These are phyloP conservation scores for Nemotelus nigrinus DNA, from an alignment of 2,888 invertebrate species.

Conservation along the genomic window DNA sequence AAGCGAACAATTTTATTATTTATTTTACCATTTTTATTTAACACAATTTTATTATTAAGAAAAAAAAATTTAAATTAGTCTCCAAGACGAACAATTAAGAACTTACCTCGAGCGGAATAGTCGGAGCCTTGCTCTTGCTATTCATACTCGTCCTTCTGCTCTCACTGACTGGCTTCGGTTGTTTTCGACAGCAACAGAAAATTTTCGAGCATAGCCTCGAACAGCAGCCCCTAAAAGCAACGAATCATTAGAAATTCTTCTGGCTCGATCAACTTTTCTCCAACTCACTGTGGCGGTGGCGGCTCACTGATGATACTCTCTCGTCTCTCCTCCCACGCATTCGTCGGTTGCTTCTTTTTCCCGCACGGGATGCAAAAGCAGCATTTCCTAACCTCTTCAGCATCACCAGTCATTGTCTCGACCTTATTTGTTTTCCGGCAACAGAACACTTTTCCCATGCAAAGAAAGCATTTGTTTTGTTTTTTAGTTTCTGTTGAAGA, in stretches of 20 bases:
- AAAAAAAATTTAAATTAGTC: background rate
- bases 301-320: slow-evolving; percentile 70
- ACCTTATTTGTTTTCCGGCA: slow-evolving; percentile 64
- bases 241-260: slow-evolving; percentile 5
- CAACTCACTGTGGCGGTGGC: slow-evolving; percentile 58
- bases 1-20: slow-evolving; percentile 49
- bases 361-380: slow-evolving; percentile 64
- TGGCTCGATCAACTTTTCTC: background rate
- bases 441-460: slow-evolving; percentile 62
- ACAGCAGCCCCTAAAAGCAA: slow-evolving; percentile 60
- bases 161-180: slow-evolving; percentile 64
- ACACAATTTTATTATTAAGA: background rate
- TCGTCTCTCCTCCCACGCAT: slow-evolving; percentile 65
- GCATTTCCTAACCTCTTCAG: slow-evolving; percentile 59
- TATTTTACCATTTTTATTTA: background rate
- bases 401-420: slow-evolving; percentile 58
- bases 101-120: slow-evolving; percentile 71
- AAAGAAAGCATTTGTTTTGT: slow-evolving; percentile 60
- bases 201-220: slow-evolving; percentile 57
- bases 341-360: slow-evolving; percentile 57
- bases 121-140: slow-evolving; percentile 74
- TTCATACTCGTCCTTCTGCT: slow-evolving; percentile 73
- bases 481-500: slow-evolving; percentile 50
- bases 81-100: too few species aligned
- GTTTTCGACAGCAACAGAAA: slow-evolving; percentile 64